A percentile compares a stretch with the other conserved stretches of the same genome.
phyloP scores from a whole-genome alignment of 2,888 invertebrate species.

The Aphodius sticticus region DNA sequence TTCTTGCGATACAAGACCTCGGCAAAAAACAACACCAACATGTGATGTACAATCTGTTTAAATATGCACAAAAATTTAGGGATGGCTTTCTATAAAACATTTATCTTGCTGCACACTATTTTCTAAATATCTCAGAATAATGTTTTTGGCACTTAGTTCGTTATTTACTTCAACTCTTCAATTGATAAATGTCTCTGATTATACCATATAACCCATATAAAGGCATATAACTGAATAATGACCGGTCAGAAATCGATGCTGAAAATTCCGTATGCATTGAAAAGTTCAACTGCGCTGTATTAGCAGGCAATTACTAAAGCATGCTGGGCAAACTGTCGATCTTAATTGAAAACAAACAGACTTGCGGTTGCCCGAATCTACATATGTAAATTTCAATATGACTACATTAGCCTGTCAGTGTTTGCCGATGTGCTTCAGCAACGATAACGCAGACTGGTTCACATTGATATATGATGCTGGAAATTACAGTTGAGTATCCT shows the following conservation, averaged over 20 bases:
- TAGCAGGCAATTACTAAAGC: constrained; percentile 31
- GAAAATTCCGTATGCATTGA: background rate
- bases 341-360: constrained; percentile 48
- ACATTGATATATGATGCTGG: constrained; percentile 46
- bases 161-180: no score
- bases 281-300: constrained; percentile 21
- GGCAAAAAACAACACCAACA: no score
- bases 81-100: no score
- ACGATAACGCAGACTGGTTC: constrained; percentile 44
- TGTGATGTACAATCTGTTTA: no score
- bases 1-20: no score
- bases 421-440: constrained; percentile 42
- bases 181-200: no score
- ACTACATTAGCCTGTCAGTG: constrained; percentile 40
- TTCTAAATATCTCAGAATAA: no score
- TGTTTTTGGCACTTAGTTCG: no score
- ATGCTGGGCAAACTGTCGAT: constrained; percentile 38
- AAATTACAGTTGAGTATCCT: constrained; percentile 41
- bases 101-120: no score
- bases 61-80: no score
- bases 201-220: no score
- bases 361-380: constrained; percentile 43
- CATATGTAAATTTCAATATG: constrained; percentile 46
- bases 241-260: background rate
- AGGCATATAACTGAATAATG: no score